phyloP scores from a whole-genome alignment of 2,113 vertebrate genomes.

The Empidonax traillii region DNA sequence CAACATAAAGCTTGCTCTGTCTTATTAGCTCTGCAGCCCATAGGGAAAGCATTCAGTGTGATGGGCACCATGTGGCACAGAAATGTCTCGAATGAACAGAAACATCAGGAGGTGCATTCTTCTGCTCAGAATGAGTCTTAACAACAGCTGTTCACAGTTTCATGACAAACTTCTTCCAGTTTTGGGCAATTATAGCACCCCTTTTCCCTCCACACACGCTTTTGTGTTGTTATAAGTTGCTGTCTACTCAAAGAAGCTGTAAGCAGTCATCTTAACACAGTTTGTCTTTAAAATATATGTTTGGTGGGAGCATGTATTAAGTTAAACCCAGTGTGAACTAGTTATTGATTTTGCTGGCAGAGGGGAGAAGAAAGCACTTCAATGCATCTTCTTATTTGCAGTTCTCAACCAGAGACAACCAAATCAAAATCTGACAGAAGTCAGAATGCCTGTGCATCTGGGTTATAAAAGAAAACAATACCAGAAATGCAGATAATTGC shows the following conservation, averaged over 20 bases:
- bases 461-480: background rate
- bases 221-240: background rate
- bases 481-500: background rate
- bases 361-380: background rate
- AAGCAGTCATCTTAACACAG: background rate
- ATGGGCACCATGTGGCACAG: slow-evolving; percentile 49
- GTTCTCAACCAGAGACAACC: background rate
- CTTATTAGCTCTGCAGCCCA: background rate
- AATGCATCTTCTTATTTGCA: background rate
- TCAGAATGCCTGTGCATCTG: background rate
- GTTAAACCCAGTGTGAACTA: background rate
- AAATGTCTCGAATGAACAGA: slow-evolving; percentile 27
- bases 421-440: background rate
- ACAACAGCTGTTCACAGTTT: slow-evolving; percentile 34
- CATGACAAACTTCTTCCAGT: background rate
- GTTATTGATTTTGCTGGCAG: fast-evolving
- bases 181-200: background rate
- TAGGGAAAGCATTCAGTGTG: background rate
- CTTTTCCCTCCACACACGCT: background rate
- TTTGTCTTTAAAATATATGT: background rate
- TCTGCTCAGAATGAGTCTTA: slow-evolving; percentile 1
- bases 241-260: background rate
- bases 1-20: slow-evolving; percentile 32
- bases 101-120: slow-evolving; percentile 51
- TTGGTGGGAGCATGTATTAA: background rate